Conservation (phyloP, 1,140 invertebrate genomes). For the Anoplolepis gracilipes region DNA sequence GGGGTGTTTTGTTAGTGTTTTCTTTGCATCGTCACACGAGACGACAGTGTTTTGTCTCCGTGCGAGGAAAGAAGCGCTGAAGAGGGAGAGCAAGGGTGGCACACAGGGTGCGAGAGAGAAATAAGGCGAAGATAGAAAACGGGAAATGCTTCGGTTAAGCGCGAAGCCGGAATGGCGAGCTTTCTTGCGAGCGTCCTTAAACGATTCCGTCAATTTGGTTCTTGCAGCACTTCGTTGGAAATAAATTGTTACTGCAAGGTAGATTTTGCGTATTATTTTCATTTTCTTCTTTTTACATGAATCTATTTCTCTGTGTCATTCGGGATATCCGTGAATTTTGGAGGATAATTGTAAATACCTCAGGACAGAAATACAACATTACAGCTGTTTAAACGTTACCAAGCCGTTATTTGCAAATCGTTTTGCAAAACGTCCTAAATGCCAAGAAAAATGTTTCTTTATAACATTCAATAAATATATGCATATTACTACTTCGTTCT, state of each 20-base stretch:
- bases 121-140: conserved; percentile 59
- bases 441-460: background rate
- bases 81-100: conserved; percentile 32
- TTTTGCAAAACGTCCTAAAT: background rate
- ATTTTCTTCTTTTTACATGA: conserved; percentile 11
- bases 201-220: conserved; percentile 67
- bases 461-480: background rate
- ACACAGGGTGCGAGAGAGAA: background rate
- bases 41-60: conserved; percentile 70
- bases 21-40: conserved; percentile 75
- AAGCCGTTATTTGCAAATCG: too few species aligned
- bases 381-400: background rate
- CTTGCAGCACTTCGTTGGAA: conserved; percentile 50
- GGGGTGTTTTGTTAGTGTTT: conserved; percentile 78
- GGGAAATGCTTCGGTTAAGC: conserved; percentile 66
- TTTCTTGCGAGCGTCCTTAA: conserved; percentile 64
- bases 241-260: conserved; percentile 60
- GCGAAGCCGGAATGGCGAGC: conserved; percentile 42
- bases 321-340: conserved; percentile 20
- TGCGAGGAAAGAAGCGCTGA: conserved; percentile 41
- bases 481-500: background rate
- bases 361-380: background rate
- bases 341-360: background rate
- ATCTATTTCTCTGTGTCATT: conserved; percentile 28
- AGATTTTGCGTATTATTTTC: conserved; percentile 16